Percentiles rank a stretch among this genome's conserved stretches.
Evolutionary conservation across 2,888 invertebrate genomes (phyloP).

Genomic region (Caenorhabditis sp.): DNA sequence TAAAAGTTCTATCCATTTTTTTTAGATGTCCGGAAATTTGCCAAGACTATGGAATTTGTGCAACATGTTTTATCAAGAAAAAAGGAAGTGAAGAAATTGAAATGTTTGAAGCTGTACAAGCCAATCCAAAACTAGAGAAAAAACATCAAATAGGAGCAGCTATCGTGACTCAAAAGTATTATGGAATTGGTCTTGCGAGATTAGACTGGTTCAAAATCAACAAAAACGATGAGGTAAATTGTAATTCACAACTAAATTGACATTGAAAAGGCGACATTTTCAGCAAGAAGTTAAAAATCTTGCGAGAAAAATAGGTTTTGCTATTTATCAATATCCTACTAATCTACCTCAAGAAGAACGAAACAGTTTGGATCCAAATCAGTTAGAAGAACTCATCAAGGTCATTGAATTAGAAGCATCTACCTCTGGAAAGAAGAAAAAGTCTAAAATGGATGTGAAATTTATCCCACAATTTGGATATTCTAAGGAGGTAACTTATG

Average conservation of each 20-base stretch:
- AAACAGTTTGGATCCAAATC: slow-evolving; percentile 30
- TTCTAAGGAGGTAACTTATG: slow-evolving; percentile 22
- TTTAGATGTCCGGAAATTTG: slow-evolving; percentile 41
- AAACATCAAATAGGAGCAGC: slow-evolving; percentile 42
- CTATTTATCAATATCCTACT: slow-evolving; percentile 40
- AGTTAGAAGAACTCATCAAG: slow-evolving; percentile 31
- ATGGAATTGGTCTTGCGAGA: slow-evolving; percentile 29
- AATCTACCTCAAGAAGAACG: slow-evolving; percentile 39
- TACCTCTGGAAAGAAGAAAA: slow-evolving; percentile 11
- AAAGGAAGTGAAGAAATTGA: slow-evolving; percentile 38
- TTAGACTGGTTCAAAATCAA: slow-evolving; percentile 37
- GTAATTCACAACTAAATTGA: too few relatives aligned
- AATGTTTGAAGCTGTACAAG: slow-evolving; percentile 39
- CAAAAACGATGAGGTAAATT: slow-evolving; percentile 23
- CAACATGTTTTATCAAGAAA: slow-evolving; percentile 43
- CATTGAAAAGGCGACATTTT: slow-evolving; percentile 1
- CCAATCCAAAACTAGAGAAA: slow-evolving; percentile 32
- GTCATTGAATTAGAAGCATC: slow-evolving; percentile 27
- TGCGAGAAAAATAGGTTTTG: slow-evolving; percentile 40
- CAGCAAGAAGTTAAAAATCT: slow-evolving; percentile 38
- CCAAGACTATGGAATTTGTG: slow-evolving; percentile 43
- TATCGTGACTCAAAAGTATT: slow-evolving; percentile 42
- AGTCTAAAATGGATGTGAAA: slow-evolving; percentile 25
- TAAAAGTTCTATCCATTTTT: background rate
- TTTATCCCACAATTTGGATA: slow-evolving; percentile 38